Percentiles rank a stretch among this genome's conserved stretches.
These are phyloP conservation scores for Mohoua ochrocephala DNA, from an alignment of 2,113 vertebrate species.

Conservation along the genomic window DNA sequence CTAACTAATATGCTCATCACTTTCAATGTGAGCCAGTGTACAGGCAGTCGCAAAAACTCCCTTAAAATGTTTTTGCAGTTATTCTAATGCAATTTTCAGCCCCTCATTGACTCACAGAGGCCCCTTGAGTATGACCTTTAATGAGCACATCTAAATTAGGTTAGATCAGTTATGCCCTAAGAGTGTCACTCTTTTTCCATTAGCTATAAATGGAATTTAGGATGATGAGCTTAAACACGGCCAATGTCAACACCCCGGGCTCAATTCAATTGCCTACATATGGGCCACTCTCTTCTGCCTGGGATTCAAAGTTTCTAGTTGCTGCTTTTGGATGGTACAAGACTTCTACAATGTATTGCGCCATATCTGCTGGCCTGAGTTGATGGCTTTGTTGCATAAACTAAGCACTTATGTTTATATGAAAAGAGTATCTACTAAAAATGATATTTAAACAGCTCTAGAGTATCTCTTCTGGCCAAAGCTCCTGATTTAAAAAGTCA, in stretches of 20 bases:
- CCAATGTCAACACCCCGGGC: not conserved
- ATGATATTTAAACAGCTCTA: not conserved
- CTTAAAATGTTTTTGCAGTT: not conserved
- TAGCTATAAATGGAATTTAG: not conserved
- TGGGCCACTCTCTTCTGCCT: not conserved
- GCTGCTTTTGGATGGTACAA: not conserved
- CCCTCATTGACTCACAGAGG: not conserved
- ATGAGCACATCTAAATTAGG: not conserved
- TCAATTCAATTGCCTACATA: not conserved
- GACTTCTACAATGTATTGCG: not conserved
- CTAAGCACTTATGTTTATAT: not conserved
- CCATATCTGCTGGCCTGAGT: not conserved
- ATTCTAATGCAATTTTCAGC: not conserved
- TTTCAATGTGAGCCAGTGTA: not conserved
- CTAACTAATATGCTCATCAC: not conserved
- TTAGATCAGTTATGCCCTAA: not conserved
- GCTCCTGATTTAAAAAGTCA: not conserved
- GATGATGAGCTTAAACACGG: not conserved
- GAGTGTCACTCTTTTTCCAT: not conserved
- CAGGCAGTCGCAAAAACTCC: not conserved
- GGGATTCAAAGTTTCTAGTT: not conserved
- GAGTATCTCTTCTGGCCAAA: not conserved
- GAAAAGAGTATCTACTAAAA: not conserved
- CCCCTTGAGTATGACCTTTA: not conserved
- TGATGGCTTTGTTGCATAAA: not conserved